These are phyloP conservation scores for Nomada goodeniana DNA, from an alignment of 2,888 invertebrate genomes.

Conservation along the genomic window DNA sequence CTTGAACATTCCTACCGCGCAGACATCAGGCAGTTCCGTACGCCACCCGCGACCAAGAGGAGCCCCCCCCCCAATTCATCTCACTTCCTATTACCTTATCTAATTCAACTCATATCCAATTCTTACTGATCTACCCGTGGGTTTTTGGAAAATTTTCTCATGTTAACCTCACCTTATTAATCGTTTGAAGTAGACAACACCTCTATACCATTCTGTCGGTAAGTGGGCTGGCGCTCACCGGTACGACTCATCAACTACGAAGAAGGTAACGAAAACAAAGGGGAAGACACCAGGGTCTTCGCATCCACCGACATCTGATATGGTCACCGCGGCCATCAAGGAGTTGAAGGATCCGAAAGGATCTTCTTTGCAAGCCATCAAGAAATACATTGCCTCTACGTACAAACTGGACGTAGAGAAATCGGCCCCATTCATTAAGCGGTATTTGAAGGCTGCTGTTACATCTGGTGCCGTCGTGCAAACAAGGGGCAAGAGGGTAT, in stretches of 20 bases:
- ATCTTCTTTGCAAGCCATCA: constrained; percentile 87
- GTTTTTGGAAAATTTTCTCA: too few species aligned
- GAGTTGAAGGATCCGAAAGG: constrained; percentile 86
- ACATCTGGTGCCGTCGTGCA: constrained; percentile 85
- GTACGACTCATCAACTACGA: constrained; percentile 32
- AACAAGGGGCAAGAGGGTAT: constrained; percentile 86
- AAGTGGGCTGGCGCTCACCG: too few species aligned
- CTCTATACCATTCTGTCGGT: too few species aligned
- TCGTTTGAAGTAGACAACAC: too few species aligned
- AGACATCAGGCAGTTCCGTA: too few species aligned
- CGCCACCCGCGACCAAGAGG: too few species aligned
- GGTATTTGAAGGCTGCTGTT: constrained; percentile 86
- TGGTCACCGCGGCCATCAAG: constrained; percentile 87
- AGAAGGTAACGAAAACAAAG: constrained; percentile 47
- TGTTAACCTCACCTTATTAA: too few species aligned
- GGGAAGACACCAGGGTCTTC: constrained; percentile 76
- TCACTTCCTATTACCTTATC: too few species aligned
- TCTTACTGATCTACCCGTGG: too few species aligned
- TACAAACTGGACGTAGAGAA: constrained; percentile 87
- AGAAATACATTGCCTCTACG: constrained; percentile 87
- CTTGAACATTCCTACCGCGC: too few species aligned
- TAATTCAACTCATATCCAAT: too few species aligned
- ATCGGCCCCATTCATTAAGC: constrained; percentile 86
- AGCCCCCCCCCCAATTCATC: too few species aligned
- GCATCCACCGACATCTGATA: constrained; percentile 85